Percentiles rank a stretch among this genome's conserved stretches.
These are phyloP conservation scores for Dolichotis patagonum DNA, from an alignment of 2,113 vertebrate genomes.

Conservation along the genomic window DNA sequence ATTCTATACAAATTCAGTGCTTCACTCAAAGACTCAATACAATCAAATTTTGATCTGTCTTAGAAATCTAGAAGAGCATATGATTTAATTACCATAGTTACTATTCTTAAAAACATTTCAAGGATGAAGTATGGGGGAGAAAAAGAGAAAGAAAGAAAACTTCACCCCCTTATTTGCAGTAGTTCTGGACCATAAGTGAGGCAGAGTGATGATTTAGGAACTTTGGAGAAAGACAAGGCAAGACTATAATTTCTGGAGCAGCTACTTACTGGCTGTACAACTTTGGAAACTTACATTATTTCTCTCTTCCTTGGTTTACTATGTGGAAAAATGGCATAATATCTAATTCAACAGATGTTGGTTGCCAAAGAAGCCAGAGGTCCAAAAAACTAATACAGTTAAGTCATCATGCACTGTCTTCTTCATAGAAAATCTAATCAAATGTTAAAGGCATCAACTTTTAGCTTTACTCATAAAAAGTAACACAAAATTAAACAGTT, in stretches of 20 bases:
- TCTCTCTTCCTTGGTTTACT: background rate
- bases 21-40: background rate
- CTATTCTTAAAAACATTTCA: background rate
- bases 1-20: background rate
- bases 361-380: background rate
- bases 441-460: background rate
- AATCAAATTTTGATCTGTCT: background rate
- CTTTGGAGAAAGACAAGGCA: background rate
- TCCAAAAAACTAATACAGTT: background rate
- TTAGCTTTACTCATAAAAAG: background rate
- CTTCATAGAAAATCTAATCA: background rate
- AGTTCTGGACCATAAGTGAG: background rate
- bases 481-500: background rate
- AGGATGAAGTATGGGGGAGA: background rate
- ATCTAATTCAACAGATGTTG: background rate
- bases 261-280: background rate
- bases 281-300: background rate
- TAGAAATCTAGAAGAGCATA: slow-evolving; percentile 3
- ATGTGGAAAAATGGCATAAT: background rate
- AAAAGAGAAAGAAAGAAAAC: background rate
- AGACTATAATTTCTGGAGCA: background rate
- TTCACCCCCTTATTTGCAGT: background rate
- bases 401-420: background rate
- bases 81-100: background rate
- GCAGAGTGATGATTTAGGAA: background rate